phyloP scores from a whole-genome alignment of 1,140 invertebrate species.

The Plutomurus gul region DNA sequence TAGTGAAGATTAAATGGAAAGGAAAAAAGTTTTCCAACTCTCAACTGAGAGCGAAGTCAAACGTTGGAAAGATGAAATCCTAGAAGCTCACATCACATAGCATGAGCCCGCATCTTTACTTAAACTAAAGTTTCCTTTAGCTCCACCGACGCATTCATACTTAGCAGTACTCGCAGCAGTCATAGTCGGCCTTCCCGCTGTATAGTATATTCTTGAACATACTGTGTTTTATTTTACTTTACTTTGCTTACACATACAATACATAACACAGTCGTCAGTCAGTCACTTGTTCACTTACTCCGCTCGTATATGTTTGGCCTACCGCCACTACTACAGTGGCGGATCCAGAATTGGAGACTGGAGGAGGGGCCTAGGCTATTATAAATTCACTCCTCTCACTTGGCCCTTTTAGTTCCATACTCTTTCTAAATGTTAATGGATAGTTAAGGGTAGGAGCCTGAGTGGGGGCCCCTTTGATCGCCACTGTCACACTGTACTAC shows the following conservation, averaged over 20 bases:
- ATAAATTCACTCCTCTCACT: no score
- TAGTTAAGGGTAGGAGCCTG: no score
- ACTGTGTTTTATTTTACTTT: no score
- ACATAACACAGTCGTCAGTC: neutral
- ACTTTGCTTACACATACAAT: neutral
- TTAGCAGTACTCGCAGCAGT: neutral
- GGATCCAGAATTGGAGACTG: no score
- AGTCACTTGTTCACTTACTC: neutral
- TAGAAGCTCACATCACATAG: neutral
- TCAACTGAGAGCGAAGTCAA: slow-evolving; percentile 4
- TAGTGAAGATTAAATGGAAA: slow-evolving; percentile 35
- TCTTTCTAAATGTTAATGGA: no score
- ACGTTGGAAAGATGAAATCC: slow-evolving; percentile 5
- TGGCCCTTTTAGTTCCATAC: no score
- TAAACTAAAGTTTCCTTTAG: slow-evolving; percentile 3
- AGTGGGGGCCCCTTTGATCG: no score
- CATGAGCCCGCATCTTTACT: slow-evolving; percentile 1
- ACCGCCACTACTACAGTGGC: no score
- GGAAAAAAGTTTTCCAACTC: slow-evolving; percentile 22
- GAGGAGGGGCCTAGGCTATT: no score
- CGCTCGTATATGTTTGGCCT: neutral
- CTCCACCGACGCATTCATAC: neutral
- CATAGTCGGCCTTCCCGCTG: no score
- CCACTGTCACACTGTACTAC: neutral
- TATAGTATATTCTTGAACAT: no score